Conservation (phyloP, 2,797 vertebrate species). For the Stomatorhinus walkeri region DNA sequence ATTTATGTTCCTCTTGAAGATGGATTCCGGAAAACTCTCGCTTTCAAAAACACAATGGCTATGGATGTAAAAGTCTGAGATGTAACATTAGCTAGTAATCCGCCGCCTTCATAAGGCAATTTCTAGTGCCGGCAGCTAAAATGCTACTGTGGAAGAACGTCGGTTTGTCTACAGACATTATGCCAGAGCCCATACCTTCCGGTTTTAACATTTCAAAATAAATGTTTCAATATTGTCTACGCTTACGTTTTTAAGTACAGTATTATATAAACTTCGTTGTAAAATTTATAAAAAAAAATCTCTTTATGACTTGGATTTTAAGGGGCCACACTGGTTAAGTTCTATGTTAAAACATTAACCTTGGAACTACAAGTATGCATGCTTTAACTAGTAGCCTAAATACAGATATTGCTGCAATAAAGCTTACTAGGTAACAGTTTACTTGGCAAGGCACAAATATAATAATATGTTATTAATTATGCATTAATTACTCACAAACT, state of each 20-base stretch:
- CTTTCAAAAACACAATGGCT: not conserved
- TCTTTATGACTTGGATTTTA: not conserved
- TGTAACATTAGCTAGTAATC: not conserved
- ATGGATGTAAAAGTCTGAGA: not conserved
- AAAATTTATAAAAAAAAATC: not conserved
- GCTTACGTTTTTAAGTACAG: not conserved
- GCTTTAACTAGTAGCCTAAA: not conserved
- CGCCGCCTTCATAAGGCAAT: not conserved
- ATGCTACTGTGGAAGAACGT: not conserved
- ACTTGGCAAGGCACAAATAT: not conserved
- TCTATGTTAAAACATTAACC: not conserved
- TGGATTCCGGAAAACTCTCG: not conserved
- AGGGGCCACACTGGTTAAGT: not conserved
- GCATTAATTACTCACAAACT: not conserved
- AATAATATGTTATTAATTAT: not conserved
- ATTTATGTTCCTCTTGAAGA: not conserved
- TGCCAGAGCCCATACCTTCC: not conserved
- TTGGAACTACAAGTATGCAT: not conserved
- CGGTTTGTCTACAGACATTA: not conserved
- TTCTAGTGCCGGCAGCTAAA: not conserved
- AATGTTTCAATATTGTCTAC: not conserved
- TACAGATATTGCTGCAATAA: not conserved
- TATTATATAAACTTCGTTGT: not conserved
- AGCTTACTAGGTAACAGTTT: not conserved
- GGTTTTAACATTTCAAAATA: constrained; percentile 1